Evolutionary conservation across 2,113 vertebrate genomes (phyloP), one percentile per base, ranked within the genome.

Genomic region (Mormyrus iriodes): DNA sequence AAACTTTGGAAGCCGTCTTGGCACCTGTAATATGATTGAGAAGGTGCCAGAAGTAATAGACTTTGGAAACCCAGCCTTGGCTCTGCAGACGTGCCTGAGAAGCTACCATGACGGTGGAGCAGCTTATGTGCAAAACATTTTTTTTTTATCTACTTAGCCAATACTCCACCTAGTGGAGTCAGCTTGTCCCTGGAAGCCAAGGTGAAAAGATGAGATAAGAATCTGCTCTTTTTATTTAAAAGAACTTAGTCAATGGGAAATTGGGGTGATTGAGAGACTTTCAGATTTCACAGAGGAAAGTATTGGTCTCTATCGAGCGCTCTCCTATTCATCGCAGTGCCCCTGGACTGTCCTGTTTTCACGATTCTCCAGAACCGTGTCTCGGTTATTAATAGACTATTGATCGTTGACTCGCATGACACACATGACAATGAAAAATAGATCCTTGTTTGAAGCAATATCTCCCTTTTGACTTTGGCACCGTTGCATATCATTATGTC

Each of bases 381-480:
- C 94, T 93, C 90, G 93, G 92, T 94, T 96, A 96, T 96, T 96
- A 96, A 96, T 96, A 95, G 95, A 94, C 93, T 96, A 96, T 96
- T 94, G 95, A 96, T 94, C 93, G 91, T 88, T 93, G 94, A 94
- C 95, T 94, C 92, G 53, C 93, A 93, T 95, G 94, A 95, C 94
- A 95, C 94, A 93, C 90, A 91, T 93, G 94, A 95, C 96, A 96
- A 96, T 95, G 95, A 95, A 94, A 94, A 95, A 95, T 96, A 93
- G 94, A 95, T 95, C 94, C 93, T 92, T 85, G 83, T 89, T 93
- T 92, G 93, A 94, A 95, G 94, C 91, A 90, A 89, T 91, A 91
- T 91, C 90, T 95, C 94, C 94, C 93, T 94, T 94, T 94, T 94
- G 92, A 92, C 94, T 95, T 94, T 92, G 94, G 92, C 93, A 94